Percentiles rank a stretch among this genome's conserved stretches.
These are phyloP conservation scores for Colletes gigas DNA, from an alignment of 1,140 invertebrate species.

Conservation along the genomic window DNA sequence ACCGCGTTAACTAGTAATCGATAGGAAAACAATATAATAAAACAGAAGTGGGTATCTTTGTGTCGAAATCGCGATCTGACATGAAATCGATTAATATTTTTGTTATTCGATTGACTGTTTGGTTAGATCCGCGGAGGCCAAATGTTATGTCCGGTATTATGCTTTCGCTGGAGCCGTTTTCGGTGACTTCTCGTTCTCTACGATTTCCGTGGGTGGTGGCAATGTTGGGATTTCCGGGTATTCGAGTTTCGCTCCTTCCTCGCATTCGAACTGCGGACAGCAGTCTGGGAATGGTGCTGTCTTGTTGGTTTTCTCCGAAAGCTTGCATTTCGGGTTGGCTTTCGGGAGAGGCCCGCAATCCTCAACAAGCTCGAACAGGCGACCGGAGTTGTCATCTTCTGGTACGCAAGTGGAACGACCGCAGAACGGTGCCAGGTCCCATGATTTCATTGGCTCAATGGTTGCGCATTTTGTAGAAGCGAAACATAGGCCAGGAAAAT, in stretches of 20 bases:
- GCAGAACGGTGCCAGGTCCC: slow-evolving; percentile 93
- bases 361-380: slow-evolving; percentile 91
- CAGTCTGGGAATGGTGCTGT: slow-evolving; percentile 92
- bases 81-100: neutral
- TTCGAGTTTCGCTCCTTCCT: slow-evolving; percentile 90
- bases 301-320: slow-evolving; percentile 92
- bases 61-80: neutral
- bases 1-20: too few species aligned
- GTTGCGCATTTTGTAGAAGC: slow-evolving; percentile 93
- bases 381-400: slow-evolving; percentile 86
- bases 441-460: slow-evolving; percentile 90
- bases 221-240: slow-evolving; percentile 90
- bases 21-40: too few species aligned
- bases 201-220: slow-evolving; percentile 81
- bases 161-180: slow-evolving; percentile 23
- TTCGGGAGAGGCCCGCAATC: slow-evolving; percentile 93
- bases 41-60: neutral
- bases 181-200: slow-evolving; percentile 76
- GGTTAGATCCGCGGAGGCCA: neutral
- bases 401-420: slow-evolving; percentile 92
- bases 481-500: slow-evolving; percentile 94
- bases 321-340: slow-evolving; percentile 92
- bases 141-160: slow-evolving; percentile 3
- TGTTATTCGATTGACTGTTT: neutral
- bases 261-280: slow-evolving; percentile 92